Evolutionary conservation across 2,113 vertebrate species (phyloP), one percentile per base, ranked within the genome.

Genomic region (Forbesichthys papilliferus): DNA sequence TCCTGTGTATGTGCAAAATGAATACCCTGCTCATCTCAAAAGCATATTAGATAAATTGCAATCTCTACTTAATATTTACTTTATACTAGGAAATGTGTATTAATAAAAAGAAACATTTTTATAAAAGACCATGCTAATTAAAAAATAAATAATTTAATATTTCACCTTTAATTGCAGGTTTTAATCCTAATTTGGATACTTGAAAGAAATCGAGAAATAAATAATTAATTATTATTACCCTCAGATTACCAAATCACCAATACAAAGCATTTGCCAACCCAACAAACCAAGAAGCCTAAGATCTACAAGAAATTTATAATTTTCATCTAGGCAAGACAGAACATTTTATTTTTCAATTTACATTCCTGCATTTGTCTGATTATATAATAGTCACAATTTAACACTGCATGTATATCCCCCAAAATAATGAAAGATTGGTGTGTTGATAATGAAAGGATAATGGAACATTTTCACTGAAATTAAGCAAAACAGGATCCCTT

Each of bases 51-150:
- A 58, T 12, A 58, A 5, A 12, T 27, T 27, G 27, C 56, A 13
- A 46, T n/a, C 58, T 42, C 13, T 36, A 20, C 13, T 27, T 27
- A 42, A 55, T 42, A 42, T 73, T 54, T 79, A 63, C 74, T 27
- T 27, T 27, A 27, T 3, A 27, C 27, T 27, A 79, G 73, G 70
- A 80, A 85, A 18, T 53, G 80, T 74, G 75, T 74, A 27, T 27
- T 27, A 27, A 27, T 78, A 16, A 75, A 84, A 86, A 83, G 83
- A 82, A 81, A 86, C 85, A 89, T 87, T 82, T 80, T 85, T 92
- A 90, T 84, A 89, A 86, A 84, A 90, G 68, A 77, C 81, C 36
- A 73, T 63, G 68, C 66, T 80, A 80, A 49, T 73, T 90, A 80
- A 61, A 27, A 27, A 27, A 27, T 27, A 27, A 77, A 68, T 64